Percentiles rank a stretch among this genome's conserved stretches.
Evolutionary conservation across 2,797 vertebrate species (phyloP).

Genomic region (Natrix natrix): DNA sequence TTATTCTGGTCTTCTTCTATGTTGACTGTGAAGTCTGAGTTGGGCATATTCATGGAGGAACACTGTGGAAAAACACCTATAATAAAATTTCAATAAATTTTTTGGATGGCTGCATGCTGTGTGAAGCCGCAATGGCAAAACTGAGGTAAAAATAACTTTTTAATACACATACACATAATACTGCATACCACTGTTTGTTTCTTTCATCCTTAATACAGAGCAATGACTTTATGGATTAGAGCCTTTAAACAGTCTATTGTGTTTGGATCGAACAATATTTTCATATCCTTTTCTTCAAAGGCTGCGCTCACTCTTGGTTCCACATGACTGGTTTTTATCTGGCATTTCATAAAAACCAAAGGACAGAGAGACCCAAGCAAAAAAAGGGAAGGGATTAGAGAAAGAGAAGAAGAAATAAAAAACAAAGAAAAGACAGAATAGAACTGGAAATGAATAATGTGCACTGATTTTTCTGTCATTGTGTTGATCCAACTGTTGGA

Average conservation of each 20-base stretch:
- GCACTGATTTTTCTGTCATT: conserved; percentile 66
- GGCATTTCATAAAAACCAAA: conserved; percentile 57
- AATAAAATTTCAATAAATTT: conserved; percentile 27
- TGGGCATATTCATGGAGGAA: background rate
- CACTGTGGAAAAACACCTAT: background rate
- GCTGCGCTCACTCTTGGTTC: conserved; percentile 53
- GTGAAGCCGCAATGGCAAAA: conserved; percentile 54
- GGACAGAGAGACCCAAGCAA: conserved; percentile 34
- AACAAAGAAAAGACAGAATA: conserved; percentile 43
- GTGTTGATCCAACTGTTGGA: conserved; percentile 62
- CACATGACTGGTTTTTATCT: conserved; percentile 66
- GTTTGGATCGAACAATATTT: conserved; percentile 71
- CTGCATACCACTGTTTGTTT: conserved; percentile 27
- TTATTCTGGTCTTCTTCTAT: background rate
- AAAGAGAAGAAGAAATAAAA: conserved; percentile 19
- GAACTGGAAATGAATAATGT: conserved; percentile 35
- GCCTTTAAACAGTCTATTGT: conserved; percentile 65
- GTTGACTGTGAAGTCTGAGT: background rate
- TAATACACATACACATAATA: conserved; percentile 33
- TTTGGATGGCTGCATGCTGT: conserved; percentile 59
- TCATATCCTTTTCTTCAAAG: conserved; percentile 58
- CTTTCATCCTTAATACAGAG: conserved; percentile 40
- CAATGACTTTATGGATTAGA: conserved; percentile 46
- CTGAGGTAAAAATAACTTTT: conserved; percentile 51
- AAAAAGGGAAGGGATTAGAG: conserved; percentile 45